Conservation (phyloP, 2,113 vertebrate species). For the Malurus alboscapulatus region DNA sequence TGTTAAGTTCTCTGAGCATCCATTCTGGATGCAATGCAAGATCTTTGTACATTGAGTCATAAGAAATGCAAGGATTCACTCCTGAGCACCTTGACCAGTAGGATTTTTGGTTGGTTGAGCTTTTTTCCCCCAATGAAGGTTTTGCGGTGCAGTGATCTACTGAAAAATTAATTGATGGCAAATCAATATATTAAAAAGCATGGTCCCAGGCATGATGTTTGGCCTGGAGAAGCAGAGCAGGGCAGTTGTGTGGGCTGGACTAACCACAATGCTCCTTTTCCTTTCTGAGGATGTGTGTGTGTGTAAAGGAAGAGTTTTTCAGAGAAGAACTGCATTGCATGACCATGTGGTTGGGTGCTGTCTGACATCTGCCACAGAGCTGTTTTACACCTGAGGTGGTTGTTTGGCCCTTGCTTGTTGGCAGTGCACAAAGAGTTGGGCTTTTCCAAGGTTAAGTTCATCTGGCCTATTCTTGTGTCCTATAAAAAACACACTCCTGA, state of each 20-base stretch:
- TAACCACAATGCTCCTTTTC: not conserved
- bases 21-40: not conserved
- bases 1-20: not conserved
- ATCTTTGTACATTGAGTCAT: not conserved
- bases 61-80: not conserved
- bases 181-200: not conserved
- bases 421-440: not conserved
- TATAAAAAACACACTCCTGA: not conserved
- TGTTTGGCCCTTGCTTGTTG: not conserved
- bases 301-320: not conserved
- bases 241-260: not conserved
- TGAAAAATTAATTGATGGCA: not conserved
- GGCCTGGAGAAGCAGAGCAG: not conserved
- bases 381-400: not conserved
- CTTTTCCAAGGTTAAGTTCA: not conserved
- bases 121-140: not conserved
- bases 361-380: not conserved
- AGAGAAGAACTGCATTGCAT: not conserved
- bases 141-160: not conserved
- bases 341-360: not conserved
- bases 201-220: not conserved
- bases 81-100: not conserved
- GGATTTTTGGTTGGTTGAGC: accelerated
- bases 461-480: not conserved
- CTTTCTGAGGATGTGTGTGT: accelerated